phyloP scores from a whole-genome alignment of 2,113 vertebrate species.

The Oophaga pumilio region DNA sequence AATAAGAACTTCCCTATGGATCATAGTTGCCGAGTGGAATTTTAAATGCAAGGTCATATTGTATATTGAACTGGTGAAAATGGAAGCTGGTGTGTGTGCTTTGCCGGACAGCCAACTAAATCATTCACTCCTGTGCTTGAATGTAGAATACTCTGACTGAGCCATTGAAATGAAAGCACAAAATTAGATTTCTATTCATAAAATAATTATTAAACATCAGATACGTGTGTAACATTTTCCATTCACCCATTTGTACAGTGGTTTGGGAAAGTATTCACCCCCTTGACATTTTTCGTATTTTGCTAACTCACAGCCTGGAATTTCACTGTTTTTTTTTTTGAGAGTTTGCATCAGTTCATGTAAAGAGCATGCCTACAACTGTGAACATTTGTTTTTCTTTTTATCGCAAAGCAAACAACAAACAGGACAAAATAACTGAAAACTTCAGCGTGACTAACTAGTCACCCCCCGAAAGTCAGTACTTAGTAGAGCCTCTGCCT shows the following conservation, averaged over 20 bases:
- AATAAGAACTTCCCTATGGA: conserved; percentile 27
- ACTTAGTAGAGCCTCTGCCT: no score
- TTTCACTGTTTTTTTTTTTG: no score
- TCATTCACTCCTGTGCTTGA: not conserved
- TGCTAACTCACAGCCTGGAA: no score
- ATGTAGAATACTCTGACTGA: not conserved
- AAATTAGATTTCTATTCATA: not conserved
- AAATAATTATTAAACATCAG: not conserved
- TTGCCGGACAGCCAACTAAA: not conserved
- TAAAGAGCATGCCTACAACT: no score
- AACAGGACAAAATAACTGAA: no score
- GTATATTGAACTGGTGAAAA: not conserved
- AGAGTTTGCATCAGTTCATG: no score
- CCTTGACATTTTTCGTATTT: no score
- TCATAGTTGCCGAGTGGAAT: conserved; percentile 27
- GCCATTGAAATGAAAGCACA: not conserved
- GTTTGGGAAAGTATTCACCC: no score
- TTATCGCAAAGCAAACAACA: no score
- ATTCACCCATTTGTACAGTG: not conserved
- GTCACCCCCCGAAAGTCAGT: no score
- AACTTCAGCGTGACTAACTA: no score
- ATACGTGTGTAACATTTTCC: not conserved
- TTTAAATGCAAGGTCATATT: conserved; percentile 30
- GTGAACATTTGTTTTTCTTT: no score
- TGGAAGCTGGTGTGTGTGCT: not conserved